These are phyloP conservation scores for Anolis apletophallus DNA, from an alignment of 2,797 vertebrate species.

Conservation along the genomic window DNA sequence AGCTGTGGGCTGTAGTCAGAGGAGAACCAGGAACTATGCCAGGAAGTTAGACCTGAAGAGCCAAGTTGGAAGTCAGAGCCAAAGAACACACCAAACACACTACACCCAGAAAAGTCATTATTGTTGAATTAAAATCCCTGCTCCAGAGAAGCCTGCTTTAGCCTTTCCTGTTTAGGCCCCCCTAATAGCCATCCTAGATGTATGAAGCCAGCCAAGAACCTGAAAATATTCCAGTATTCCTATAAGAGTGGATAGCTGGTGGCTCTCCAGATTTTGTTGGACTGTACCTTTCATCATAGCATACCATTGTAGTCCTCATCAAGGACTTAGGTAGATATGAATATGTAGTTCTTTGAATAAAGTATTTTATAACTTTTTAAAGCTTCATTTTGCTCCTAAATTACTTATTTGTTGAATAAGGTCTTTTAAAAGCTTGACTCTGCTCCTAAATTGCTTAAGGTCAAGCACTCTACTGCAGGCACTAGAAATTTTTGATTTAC, in stretches of 20 bases:
- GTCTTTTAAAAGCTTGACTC: too few relatives aligned
- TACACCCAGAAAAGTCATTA: not conserved
- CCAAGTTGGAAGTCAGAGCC: not conserved
- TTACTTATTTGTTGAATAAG: too few relatives aligned
- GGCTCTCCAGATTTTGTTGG: too few relatives aligned
- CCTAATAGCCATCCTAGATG: not conserved
- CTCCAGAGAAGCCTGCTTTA: not conserved
- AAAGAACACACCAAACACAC: constrained; percentile 1
- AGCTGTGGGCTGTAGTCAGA: not conserved
- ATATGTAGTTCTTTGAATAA: too few relatives aligned
- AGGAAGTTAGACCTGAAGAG: not conserved
- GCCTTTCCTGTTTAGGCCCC: not conserved
- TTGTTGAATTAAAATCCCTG: not conserved
- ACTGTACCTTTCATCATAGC: too few relatives aligned
- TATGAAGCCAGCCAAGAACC: not conserved
- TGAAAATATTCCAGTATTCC: not conserved
- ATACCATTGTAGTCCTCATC: too few relatives aligned
- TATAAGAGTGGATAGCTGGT: not conserved
- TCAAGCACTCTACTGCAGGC: too few relatives aligned
- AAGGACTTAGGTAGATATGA: too few relatives aligned
- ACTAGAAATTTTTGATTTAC: too few relatives aligned
- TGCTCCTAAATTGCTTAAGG: too few relatives aligned
- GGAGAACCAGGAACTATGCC: not conserved
- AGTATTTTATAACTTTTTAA: too few relatives aligned
- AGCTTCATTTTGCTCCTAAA: too few relatives aligned